Conservation (phyloP, 1,140 invertebrate genomes). For the Tetragonula clypearis region DNA sequence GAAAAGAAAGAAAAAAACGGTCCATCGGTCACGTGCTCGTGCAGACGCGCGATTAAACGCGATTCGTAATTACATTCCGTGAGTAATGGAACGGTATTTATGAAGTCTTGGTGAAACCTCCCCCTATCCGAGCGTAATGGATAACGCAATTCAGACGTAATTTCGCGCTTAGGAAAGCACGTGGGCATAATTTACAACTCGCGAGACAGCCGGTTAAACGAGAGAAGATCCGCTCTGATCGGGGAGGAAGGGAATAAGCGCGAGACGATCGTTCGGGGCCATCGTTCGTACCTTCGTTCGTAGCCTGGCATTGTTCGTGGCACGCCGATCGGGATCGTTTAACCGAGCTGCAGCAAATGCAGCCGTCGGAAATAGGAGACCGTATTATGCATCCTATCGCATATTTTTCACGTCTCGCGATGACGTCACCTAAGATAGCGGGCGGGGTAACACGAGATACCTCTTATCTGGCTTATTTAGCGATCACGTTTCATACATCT, state of each 20-base stretch:
- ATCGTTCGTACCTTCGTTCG: background rate
- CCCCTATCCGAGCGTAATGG: constrained; percentile 1
- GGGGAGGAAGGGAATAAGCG: background rate
- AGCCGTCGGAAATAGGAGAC: constrained; percentile 59
- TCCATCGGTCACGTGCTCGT: background rate
- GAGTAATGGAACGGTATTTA: constrained; percentile 38
- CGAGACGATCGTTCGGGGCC: background rate
- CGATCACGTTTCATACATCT: constrained; percentile 58
- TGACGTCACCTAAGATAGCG: constrained; percentile 57
- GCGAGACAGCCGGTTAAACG: background rate
- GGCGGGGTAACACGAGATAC: constrained; percentile 49
- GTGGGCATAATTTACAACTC: constrained; percentile 32
- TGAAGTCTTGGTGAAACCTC: constrained; percentile 29
- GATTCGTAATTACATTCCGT: constrained; percentile 46
- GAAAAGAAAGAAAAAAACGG: background rate
- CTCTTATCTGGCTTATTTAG: constrained; percentile 59
- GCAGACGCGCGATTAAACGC: constrained; percentile 23
- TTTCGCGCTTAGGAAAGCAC: constrained; percentile 35
- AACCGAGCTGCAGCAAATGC: constrained; percentile 12
- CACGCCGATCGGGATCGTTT: constrained; percentile 8
- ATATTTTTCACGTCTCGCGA: constrained; percentile 41
- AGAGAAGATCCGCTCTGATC: background rate
- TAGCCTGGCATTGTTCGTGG: constrained; percentile 5
- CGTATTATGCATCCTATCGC: constrained; percentile 45
- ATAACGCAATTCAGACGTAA: constrained; percentile 36